Conservation (phyloP, 2,797 vertebrate species). For the Danionella dracula region DNA sequence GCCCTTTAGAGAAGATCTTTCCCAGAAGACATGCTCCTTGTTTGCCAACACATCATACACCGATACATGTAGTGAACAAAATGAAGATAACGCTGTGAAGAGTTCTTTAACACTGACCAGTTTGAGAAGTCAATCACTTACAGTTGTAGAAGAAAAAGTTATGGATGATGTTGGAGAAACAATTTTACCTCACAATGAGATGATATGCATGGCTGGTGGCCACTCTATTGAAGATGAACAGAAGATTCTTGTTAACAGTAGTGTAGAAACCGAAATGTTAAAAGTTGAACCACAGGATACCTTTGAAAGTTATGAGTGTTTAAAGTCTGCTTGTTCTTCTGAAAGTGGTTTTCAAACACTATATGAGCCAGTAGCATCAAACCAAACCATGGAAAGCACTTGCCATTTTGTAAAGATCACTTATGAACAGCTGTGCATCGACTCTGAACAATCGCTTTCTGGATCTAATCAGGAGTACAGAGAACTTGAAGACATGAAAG, state of each 20-base stretch:
- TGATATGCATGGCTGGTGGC: neutral
- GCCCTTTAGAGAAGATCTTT: neutral
- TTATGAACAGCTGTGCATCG: neutral
- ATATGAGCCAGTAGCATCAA: neutral
- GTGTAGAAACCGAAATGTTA: neutral
- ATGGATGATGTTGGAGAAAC: neutral
- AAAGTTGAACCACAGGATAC: neutral
- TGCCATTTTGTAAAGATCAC: neutral
- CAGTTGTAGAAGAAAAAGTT: neutral
- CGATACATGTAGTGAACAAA: neutral
- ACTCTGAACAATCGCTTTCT: neutral
- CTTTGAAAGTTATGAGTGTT: neutral
- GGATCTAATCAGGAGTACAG: neutral
- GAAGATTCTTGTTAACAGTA: neutral
- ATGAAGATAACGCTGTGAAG: neutral
- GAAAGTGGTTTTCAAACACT: neutral
- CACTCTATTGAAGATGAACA: neutral
- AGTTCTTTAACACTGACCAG: neutral
- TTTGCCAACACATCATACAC: neutral
- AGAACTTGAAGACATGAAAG: slow-evolving; percentile 3
- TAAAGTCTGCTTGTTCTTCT: neutral
- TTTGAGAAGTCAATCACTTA: neutral
- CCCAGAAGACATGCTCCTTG: neutral
- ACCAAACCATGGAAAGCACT: neutral
- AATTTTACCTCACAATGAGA: neutral